A percentile compares a stretch with the other conserved stretches of the same genome.
These are phyloP conservation scores for Myrmecobius fasciatus DNA, from an alignment of 2,113 vertebrate species.

Conservation along the genomic window DNA sequence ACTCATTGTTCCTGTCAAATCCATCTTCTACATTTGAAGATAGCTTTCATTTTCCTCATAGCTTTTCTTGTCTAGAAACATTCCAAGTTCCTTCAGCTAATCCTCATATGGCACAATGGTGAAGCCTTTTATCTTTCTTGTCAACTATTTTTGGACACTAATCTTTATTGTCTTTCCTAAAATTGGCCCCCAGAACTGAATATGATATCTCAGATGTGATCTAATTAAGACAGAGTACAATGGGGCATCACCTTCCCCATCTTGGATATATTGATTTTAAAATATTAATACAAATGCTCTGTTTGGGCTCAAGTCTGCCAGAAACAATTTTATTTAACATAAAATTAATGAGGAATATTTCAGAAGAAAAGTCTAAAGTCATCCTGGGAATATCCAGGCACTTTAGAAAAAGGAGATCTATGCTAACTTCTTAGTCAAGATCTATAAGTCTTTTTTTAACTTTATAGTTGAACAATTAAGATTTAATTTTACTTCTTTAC, in stretches of 20 bases:
- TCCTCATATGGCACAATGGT: not conserved
- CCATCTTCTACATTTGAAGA: not conserved
- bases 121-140: not conserved
- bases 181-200: not conserved
- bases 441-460: not conserved
- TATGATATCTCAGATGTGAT: not conserved
- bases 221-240: not conserved
- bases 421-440: not conserved
- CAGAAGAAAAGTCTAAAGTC: not conserved
- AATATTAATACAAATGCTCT: not conserved
- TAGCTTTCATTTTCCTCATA: not conserved
- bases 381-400: not conserved
- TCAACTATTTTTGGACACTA: not conserved
- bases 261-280: not conserved
- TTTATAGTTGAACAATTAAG: not conserved
- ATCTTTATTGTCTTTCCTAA: not conserved
- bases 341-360: not conserved
- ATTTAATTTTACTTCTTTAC: not conserved
- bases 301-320: not conserved
- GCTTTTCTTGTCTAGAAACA: not conserved
- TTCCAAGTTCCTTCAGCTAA: not conserved
- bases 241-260: not conserved
- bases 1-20: not conserved
- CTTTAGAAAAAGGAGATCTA: not conserved
- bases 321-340: not conserved